Percentiles rank a stretch among this genome's conserved stretches.
Conservation (phyloP, 2,113 vertebrate genomes). For the Bothrops jararaca region DNA sequence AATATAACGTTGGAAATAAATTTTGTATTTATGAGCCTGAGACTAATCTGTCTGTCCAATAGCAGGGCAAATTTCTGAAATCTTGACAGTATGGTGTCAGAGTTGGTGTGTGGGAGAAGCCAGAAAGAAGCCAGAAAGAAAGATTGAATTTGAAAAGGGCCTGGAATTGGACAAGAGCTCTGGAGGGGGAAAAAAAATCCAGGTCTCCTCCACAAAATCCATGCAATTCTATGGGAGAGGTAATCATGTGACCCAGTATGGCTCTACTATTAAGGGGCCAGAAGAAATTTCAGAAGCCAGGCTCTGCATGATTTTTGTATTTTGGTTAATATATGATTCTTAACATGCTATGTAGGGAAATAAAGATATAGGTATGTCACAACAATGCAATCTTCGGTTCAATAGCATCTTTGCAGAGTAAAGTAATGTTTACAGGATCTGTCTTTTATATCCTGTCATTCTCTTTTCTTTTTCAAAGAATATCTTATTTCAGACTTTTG, state of each 20-base stretch:
- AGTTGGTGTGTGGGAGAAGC: neutral
- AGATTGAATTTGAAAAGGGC: neutral
- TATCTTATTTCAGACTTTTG: neutral
- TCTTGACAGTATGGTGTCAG: neutral
- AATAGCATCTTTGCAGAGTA: neutral
- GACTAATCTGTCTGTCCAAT: neutral
- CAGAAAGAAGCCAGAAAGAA: neutral
- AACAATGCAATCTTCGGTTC: neutral
- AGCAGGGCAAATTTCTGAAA: neutral
- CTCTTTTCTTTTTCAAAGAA: neutral
- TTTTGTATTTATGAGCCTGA: neutral
- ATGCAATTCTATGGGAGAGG: neutral
- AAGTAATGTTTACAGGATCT: neutral
- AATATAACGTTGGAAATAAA: neutral
- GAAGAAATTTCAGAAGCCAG: neutral
- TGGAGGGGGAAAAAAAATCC: neutral
- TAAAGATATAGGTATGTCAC: neutral
- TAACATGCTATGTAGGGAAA: neutral
- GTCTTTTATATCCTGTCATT: neutral
- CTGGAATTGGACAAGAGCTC: neutral
- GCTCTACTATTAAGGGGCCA: neutral
- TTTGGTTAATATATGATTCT: neutral
- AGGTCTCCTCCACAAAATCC: too few species aligned
- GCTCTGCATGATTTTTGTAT: neutral
- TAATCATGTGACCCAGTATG: neutral